phyloP scores from a whole-genome alignment of 2,113 vertebrate species.

The Ictalurus punctatus region DNA sequence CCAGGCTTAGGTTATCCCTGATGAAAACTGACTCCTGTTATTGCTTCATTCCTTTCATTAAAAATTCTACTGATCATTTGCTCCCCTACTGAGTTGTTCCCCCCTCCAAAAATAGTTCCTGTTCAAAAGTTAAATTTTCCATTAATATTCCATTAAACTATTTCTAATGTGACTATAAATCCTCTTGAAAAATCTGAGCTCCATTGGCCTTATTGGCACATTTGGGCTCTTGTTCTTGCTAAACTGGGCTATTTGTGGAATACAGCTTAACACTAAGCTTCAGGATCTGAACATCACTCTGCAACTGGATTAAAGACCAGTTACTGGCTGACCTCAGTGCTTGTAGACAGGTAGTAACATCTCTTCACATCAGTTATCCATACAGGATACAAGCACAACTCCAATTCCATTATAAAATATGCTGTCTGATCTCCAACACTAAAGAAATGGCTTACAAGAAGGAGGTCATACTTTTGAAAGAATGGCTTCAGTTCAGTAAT shows the following conservation, averaged over 20 bases:
- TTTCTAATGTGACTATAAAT: not conserved
- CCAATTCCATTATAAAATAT: not conserved
- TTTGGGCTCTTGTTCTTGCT: not conserved
- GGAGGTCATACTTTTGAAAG: not conserved
- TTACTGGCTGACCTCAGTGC: not conserved
- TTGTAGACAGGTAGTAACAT: not conserved
- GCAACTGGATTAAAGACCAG: not conserved
- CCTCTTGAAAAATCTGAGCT: not conserved
- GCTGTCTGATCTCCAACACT: not conserved
- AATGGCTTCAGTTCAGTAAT: not conserved
- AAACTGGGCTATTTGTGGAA: not conserved
- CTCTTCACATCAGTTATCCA: not conserved
- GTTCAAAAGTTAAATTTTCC: not conserved
- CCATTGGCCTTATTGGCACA: not conserved
- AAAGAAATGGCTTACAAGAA: not conserved
- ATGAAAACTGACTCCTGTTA: not conserved
- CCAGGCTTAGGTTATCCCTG: not conserved
- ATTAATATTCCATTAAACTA: not conserved
- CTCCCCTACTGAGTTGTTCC: too few relatives aligned
- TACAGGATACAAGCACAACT: not conserved
- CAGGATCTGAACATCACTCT: not conserved
- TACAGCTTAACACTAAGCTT: not conserved
- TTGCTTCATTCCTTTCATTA: conserved; percentile 3
- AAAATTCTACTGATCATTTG: not conserved
- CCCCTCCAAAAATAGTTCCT: too few relatives aligned